Percentiles rank a stretch among this genome's conserved stretches.
phyloP scores from a whole-genome alignment of 1,140 invertebrate genomes.

The Liolophura sinensis region DNA sequence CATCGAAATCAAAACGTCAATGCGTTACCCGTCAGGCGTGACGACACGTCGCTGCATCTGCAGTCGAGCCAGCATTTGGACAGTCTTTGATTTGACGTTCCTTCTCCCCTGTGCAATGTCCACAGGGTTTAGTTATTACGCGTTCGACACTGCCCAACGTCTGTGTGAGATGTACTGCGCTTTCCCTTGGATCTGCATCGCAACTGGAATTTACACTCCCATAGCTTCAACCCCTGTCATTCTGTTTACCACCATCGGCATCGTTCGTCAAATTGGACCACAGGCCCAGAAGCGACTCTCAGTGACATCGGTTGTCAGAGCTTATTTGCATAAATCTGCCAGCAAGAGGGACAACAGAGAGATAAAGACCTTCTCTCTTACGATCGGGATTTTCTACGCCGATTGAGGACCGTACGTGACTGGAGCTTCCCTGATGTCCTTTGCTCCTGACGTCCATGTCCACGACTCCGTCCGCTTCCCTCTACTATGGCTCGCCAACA shows the following conservation, averaged over 20 bases:
- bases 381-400: slow-evolving; percentile 18
- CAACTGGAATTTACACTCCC: slow-evolving; percentile 23
- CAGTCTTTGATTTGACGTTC: slow-evolving; percentile 19
- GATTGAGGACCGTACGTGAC: slow-evolving; percentile 29
- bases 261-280: slow-evolving; percentile 7
- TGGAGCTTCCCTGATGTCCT: slow-evolving; percentile 11
- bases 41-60: slow-evolving; percentile 10
- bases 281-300: neutral
- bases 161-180: slow-evolving; percentile 32
- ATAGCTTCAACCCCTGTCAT: slow-evolving; percentile 17
- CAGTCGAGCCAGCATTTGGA: slow-evolving; percentile 13
- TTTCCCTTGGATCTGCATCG: slow-evolving; percentile 23
- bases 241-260: slow-evolving; percentile 17
- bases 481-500: slow-evolving; percentile 29
- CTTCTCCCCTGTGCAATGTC: slow-evolving; percentile 14
- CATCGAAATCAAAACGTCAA: slow-evolving; percentile 22
- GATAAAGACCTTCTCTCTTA: slow-evolving; percentile 18
- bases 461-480: slow-evolving; percentile 16
- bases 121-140: slow-evolving; percentile 19
- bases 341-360: slow-evolving; percentile 19
- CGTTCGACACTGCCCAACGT: slow-evolving; percentile 14
- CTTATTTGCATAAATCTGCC: neutral
- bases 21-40: slow-evolving; percentile 17
- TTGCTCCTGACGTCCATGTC: slow-evolving; percentile 6
- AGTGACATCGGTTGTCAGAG: neutral